Conservation (phyloP, 2,113 vertebrate genomes). For the Sisor rabdophorus region DNA sequence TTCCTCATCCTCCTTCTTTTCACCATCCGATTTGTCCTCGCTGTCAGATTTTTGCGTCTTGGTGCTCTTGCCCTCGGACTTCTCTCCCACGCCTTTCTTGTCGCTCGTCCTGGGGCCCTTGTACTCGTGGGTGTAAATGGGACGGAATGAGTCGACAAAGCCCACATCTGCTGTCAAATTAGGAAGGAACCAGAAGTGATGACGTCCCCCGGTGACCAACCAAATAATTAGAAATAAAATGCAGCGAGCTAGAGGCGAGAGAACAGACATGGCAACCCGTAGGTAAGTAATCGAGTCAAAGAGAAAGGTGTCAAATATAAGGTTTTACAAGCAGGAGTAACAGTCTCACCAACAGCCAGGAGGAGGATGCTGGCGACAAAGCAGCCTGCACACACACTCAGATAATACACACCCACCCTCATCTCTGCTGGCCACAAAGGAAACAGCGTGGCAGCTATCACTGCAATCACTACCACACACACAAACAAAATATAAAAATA, state of each 20-base stretch:
- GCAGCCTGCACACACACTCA: slow-evolving; percentile 95
- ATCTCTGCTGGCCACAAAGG: slow-evolving; percentile 98
- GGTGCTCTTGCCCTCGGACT: slow-evolving; percentile 52
- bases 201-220: slow-evolving; percentile 93
- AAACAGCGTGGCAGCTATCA: slow-evolving; percentile 96
- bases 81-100: slow-evolving; percentile 77
- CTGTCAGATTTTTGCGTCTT: slow-evolving; percentile 87
- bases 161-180: slow-evolving; percentile 97
- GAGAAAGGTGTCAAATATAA: background rate
- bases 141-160: slow-evolving; percentile 98
- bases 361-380: slow-evolving; percentile 97
- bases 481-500: background rate
- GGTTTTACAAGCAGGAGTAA: background rate
- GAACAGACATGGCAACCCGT: background rate
- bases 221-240: slow-evolving; percentile 98
- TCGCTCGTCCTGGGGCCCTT: slow-evolving; percentile 84
- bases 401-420: slow-evolving; percentile 97
- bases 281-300: background rate
- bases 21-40: slow-evolving; percentile 90
- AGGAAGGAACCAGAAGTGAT: slow-evolving; percentile 99
- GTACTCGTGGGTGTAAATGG: slow-evolving; percentile 97
- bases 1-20: slow-evolving; percentile 87
- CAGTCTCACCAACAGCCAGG: slow-evolving; percentile 88
- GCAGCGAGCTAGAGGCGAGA: slow-evolving; percentile 79
- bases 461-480: slow-evolving; percentile 82